These are phyloP conservation scores for Gallinago media DNA, from an alignment of 2,113 vertebrate genomes.

Conservation along the genomic window DNA sequence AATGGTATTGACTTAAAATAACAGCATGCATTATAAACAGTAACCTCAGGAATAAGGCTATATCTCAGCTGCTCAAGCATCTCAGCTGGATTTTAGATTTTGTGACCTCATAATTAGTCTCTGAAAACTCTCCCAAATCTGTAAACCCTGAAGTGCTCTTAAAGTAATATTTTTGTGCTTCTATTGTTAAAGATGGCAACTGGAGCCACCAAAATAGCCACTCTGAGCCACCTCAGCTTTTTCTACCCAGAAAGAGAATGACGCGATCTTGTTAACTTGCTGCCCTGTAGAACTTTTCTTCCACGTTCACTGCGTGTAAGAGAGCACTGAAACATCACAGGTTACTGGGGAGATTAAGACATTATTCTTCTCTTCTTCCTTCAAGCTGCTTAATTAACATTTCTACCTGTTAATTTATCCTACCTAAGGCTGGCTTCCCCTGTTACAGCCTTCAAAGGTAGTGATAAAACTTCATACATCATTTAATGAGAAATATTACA, in stretches of 20 bases:
- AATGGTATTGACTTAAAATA: neutral
- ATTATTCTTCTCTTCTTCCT: constrained; percentile 3
- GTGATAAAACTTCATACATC: neutral
- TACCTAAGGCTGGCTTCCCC: neutral
- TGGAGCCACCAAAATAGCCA: neutral
- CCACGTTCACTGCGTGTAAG: neutral
- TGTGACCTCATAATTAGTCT: neutral
- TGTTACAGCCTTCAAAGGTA: neutral
- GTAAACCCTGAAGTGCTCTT: neutral
- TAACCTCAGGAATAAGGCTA: neutral
- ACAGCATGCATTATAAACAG: constrained; percentile 8
- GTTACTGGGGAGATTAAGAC: neutral
- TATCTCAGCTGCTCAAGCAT: neutral
- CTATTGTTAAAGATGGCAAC: neutral
- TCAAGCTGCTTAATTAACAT: constrained; percentile 18
- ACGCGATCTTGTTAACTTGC: neutral
- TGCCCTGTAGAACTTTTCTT: neutral
- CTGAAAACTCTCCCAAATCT: neutral
- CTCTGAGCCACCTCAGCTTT: neutral
- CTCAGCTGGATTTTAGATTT: constrained; percentile 9
- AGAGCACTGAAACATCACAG: neutral
- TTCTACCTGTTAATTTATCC: constrained; percentile 12
- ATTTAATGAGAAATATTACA: neutral
- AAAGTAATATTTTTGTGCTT: neutral
- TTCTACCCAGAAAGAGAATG: neutral